Evolutionary conservation across 2,113 vertebrate species (phyloP), one percentile per base, ranked within the genome.

Genomic region (Sander lucioperca): DNA sequence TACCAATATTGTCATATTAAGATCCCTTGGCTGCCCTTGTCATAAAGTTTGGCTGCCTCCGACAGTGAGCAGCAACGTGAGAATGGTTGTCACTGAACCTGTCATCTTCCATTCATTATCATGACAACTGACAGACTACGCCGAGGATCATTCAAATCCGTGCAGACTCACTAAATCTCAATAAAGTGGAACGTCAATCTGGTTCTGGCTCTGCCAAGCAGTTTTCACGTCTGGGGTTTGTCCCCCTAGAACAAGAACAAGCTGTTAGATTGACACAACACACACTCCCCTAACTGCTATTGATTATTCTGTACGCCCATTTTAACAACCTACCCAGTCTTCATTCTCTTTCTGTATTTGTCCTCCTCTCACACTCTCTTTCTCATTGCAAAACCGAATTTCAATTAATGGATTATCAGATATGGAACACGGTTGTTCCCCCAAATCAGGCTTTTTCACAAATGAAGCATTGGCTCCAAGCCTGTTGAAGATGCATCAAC

Each of bases 21-120:
- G 85, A 86, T 90, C 86, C 80, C 82, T 81, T 88, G 84, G 87
- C 85, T 86, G 89, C 85, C 88, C 89, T 89, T 92, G 85, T 92
- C 88, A 87, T 64, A 78, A 80, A 84, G 75, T 90, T 91, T 89
- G 83, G 81, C 85, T 23, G 65, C 72, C 74, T 84, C 48, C 47
- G 14, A 70, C 85, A 82, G 68, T 33, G 82, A 85, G 77, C 74
- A 53, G 57, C 81, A 90, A 86, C 85, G 77, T 92, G 92, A 90
- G 81, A 90, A 85, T 71, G 79, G 64, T 63, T 87, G 89, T 81
- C 83, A 82, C 68, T 80, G 77, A 91, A 88, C 80, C 89, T 87
- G 90, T 92, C 92, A 92, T 90, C 84, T 91, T 85, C 84, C 67
- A 87, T 88, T 91, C 85, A 90, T 92, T 93, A 91, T 79, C 79